Conservation (phyloP, 2,888 invertebrate species). For the Protonemura montana region DNA sequence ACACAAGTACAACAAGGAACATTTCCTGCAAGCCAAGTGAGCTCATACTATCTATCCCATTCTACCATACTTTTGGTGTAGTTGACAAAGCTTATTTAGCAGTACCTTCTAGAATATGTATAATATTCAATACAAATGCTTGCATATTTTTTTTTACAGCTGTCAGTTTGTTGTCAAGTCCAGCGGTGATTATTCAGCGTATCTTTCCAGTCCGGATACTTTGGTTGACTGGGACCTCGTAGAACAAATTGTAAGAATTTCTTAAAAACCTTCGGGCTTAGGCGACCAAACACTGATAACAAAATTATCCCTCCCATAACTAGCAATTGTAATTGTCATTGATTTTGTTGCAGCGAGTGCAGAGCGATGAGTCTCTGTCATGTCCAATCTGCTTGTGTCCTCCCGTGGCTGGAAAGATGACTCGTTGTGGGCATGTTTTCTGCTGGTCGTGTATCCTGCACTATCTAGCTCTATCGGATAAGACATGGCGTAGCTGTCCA, state of each 20-base stretch:
- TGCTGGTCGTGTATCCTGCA: constrained; percentile 96
- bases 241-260: constrained; percentile 85
- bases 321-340: not conserved
- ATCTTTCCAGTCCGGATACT: constrained; percentile 84
- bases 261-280: not conserved
- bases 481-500: constrained; percentile 85
- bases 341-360: constrained; percentile 62
- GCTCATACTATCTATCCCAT: constrained; percentile 22
- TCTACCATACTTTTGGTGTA: too few species aligned
- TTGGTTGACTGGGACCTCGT: constrained; percentile 91
- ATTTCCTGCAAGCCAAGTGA: constrained; percentile 93
- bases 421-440: constrained; percentile 93
- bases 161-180: constrained; percentile 94
- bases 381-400: constrained; percentile 94
- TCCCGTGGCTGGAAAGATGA: constrained; percentile 89
- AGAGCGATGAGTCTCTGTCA: constrained; percentile 71
- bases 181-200: constrained; percentile 78
- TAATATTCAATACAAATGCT: too few species aligned
- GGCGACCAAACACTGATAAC: too few species aligned
- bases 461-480: constrained; percentile 86
- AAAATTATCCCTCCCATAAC: too few species aligned
- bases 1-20: constrained; percentile 89
- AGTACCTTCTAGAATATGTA: too few species aligned
- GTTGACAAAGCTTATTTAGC: not conserved
- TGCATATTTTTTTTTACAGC: constrained; percentile 64